Percentiles rank a stretch among this genome's conserved stretches.
Evolutionary conservation across 2,797 vertebrate species (phyloP).

Genomic region (Hybognathus amarus): DNA sequence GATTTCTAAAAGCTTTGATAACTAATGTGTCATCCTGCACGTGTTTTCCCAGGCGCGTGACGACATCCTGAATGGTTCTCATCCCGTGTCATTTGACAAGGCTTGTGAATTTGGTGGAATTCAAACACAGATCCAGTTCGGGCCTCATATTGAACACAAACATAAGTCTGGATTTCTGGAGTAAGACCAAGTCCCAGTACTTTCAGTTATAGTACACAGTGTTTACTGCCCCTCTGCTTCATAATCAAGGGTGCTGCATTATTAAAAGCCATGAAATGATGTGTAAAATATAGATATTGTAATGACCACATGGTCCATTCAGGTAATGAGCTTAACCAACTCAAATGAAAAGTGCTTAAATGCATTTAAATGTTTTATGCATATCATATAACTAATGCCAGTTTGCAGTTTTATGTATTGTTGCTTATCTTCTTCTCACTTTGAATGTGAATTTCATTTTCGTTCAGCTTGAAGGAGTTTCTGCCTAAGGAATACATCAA

Average conservation of each 20-base stretch:
- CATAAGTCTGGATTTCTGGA: slow-evolving; percentile 97
- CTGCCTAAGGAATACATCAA: slow-evolving; percentile 98
- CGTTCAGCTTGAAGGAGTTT: slow-evolving; percentile 92
- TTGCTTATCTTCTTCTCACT: neutral
- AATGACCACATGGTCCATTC: slow-evolving; percentile 6
- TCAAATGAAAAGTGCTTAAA: neutral
- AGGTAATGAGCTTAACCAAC: neutral
- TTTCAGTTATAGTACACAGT: neutral
- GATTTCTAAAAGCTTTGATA: neutral
- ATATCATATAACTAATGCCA: neutral
- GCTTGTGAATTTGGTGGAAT: slow-evolving; percentile 96
- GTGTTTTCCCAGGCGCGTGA: slow-evolving; percentile 85
- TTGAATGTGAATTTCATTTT: neutral
- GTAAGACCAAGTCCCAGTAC: slow-evolving; percentile 75
- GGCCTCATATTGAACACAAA: slow-evolving; percentile 94
- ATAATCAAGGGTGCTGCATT: slow-evolving; percentile 1
- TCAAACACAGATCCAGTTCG: slow-evolving; percentile 97
- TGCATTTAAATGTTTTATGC: slow-evolving; percentile 2
- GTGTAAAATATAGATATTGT: slow-evolving; percentile 10
- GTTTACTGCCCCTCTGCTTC: neutral
- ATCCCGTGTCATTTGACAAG: slow-evolving; percentile 97
- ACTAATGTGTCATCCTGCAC: neutral
- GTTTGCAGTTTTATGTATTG: neutral
- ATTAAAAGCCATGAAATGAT: neutral
- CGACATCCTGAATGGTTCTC: slow-evolving; percentile 96